Evolutionary conservation across 2,797 vertebrate genomes (phyloP), one percentile per base, ranked within the genome.

Genomic region (Menidia menidia): DNA sequence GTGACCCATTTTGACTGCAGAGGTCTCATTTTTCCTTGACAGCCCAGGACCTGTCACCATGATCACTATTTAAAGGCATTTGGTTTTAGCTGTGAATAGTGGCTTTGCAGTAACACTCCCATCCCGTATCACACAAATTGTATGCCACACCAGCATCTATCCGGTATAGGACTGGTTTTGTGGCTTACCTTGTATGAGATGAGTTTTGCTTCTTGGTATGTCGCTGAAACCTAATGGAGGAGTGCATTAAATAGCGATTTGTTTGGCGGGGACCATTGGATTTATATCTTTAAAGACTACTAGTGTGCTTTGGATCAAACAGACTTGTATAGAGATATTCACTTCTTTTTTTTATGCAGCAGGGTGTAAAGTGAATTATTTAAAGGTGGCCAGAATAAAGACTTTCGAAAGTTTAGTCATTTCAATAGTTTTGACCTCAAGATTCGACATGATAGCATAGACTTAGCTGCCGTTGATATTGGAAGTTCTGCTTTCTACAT

Each of bases 391-490:
- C 39, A 68, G 62, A 48, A 44, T 16, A 2, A 42, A 63, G 25
- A 4, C 30, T 30, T 48, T 58, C 14, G 10, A n/a, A 58, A 66
- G 71, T 14, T 25, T 1, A 13, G 53, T 65, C 31, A 18, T 60
- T 64, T 55, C 30, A 41, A 45, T 55, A 48, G 30, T 18, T 72
- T 62, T 85, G 51, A 76, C 57, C 55, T 77, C 59, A 7, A 8
- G 6, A 76, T 68, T 31, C 72, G 43, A 65, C 47, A 64, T 64
- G 54, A 73, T 75, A 43, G 56, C 71, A 78, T 50, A n/a, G 30
- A 75, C 42, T 53, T 84, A 77, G 89, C 88, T 86, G 68, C 25
- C 10, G 53, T 64, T 62, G 67, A 85, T 84, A 83, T 83, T 77
- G 80, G 83, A 77, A 87, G 73, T 68, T 75, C 31, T 64, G 51